Conservation (phyloP, 2,888 invertebrate species). For the Zygothrica quintamaculata region DNA sequence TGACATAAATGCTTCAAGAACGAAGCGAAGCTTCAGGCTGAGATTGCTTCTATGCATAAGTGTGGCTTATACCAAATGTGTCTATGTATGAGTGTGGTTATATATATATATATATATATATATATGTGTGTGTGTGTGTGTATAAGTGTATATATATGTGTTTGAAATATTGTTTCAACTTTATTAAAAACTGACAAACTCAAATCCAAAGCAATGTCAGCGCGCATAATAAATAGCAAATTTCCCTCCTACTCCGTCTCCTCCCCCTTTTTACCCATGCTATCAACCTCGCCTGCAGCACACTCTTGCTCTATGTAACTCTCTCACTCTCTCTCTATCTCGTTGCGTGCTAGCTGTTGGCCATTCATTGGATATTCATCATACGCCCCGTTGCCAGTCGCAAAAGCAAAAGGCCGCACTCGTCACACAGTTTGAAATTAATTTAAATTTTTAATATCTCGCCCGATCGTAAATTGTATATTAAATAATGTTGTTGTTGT, state of each 20-base stretch:
- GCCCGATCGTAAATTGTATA: slow-evolving; percentile 60
- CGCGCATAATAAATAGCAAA: slow-evolving; percentile 63
- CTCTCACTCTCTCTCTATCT: too few relatives aligned
- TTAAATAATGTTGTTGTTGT: too few relatives aligned
- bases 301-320: too few relatives aligned
- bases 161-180: slow-evolving; percentile 78
- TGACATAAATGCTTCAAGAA: slow-evolving; percentile 79
- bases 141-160: slow-evolving; percentile 39
- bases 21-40: slow-evolving; percentile 45
- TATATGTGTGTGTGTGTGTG: slow-evolving; percentile 50
- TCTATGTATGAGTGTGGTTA: slow-evolving; percentile 3
- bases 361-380: slow-evolving; percentile 57
- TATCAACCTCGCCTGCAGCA: too few relatives aligned
- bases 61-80: not conserved
- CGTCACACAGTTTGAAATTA: slow-evolving; percentile 64
- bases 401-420: slow-evolving; percentile 14
- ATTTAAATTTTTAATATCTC: slow-evolving; percentile 73
- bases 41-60: slow-evolving; percentile 19
- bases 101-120: slow-evolving; percentile 10
- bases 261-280: too few relatives aligned
- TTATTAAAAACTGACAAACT: slow-evolving; percentile 76
- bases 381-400: slow-evolving; percentile 45
- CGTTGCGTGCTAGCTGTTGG: not conserved
- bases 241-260: slow-evolving; percentile 20
- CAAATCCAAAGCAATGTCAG: slow-evolving; percentile 52